Evolutionary conservation across 2,888 invertebrate species (phyloP).

Genomic region (Melieria omissa): DNA sequence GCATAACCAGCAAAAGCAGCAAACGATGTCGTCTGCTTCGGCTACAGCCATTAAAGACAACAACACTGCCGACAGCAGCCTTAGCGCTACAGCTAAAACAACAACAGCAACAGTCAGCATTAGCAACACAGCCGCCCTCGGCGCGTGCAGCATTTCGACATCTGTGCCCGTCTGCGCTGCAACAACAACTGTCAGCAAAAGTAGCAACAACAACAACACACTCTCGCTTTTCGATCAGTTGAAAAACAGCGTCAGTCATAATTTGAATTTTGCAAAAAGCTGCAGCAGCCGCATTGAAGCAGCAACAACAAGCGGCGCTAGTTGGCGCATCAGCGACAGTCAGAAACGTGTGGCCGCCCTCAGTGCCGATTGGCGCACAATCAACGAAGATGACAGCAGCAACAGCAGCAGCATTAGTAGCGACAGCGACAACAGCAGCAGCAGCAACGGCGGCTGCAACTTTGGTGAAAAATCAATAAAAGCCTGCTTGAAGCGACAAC

Average conservation of each 20-base stretch:
- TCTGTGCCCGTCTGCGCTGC: too few species aligned
- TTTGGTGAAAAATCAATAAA: slow-evolving; percentile 8
- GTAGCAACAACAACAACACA: slow-evolving; percentile 15
- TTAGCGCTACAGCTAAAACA: background rate
- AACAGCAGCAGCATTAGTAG: slow-evolving; percentile 22
- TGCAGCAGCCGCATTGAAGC: slow-evolving; percentile 7
- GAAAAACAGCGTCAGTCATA: slow-evolving; percentile 61
- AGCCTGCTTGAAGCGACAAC: background rate
- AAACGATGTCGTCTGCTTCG: too few species aligned
- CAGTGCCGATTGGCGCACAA: slow-evolving; percentile 13
- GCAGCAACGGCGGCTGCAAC: slow-evolving; percentile 25
- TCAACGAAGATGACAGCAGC: slow-evolving; percentile 13
- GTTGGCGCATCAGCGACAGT: background rate
- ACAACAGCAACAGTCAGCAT: slow-evolving; percentile 2
- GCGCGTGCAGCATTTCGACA: too few species aligned
- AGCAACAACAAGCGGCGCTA: background rate
- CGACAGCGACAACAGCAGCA: slow-evolving; percentile 7
- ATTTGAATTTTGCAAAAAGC: slow-evolving; percentile 40
- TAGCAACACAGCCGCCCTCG: too few species aligned
- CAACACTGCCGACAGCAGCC: background rate
- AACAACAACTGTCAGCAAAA: slow-evolving; percentile 7
- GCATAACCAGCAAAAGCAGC: too few species aligned
- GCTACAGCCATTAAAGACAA: too few species aligned
- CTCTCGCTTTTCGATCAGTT: slow-evolving; percentile 62
- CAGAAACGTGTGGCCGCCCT: slow-evolving; percentile 4